A percentile compares a stretch with the other conserved stretches of the same genome.
Conservation (phyloP, 2,888 invertebrate genomes). For the Lagria hirta region DNA sequence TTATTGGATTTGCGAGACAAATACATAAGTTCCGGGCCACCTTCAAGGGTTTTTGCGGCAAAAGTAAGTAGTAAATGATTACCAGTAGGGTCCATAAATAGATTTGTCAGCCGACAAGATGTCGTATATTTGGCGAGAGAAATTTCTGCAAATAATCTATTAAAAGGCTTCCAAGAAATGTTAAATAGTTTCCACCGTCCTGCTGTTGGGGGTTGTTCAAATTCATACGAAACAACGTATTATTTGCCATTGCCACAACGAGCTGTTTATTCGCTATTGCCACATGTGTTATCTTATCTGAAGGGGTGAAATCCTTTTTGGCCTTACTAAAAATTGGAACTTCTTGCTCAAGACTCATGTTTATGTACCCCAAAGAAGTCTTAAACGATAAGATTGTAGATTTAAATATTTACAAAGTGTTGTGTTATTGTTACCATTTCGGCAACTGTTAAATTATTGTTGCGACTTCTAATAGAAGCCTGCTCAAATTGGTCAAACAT, state of each 20-base stretch:
- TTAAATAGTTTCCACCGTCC: slow-evolving; percentile 63
- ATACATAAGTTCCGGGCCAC: slow-evolving; percentile 76
- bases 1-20: slow-evolving; percentile 75
- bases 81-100: slow-evolving; percentile 86
- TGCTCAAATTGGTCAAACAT: slow-evolving; percentile 84
- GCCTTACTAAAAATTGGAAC: slow-evolving; percentile 85
- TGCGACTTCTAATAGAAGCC: slow-evolving; percentile 63
- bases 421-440: slow-evolving; percentile 53
- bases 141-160: slow-evolving; percentile 62
- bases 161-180: slow-evolving; percentile 2
- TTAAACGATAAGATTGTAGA: slow-evolving; percentile 29
- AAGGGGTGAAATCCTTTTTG: slow-evolving; percentile 77
- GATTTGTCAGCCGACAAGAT: slow-evolving; percentile 62
- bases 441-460: slow-evolving; percentile 49
- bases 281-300: slow-evolving; percentile 77
- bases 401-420: no score
- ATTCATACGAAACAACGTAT: slow-evolving; percentile 78
- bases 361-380: slow-evolving; percentile 59
- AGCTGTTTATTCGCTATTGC: slow-evolving; percentile 81
- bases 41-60: slow-evolving; percentile 59
- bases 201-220: slow-evolving; percentile 74
- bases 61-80: slow-evolving; percentile 80
- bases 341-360: slow-evolving; percentile 68
- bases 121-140: slow-evolving; percentile 67
- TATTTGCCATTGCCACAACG: slow-evolving; percentile 81